Evolutionary conservation across 2,113 vertebrate species (phyloP), one percentile per base, ranked within the genome.

Genomic region (Trochalopteron elliotii): DNA sequence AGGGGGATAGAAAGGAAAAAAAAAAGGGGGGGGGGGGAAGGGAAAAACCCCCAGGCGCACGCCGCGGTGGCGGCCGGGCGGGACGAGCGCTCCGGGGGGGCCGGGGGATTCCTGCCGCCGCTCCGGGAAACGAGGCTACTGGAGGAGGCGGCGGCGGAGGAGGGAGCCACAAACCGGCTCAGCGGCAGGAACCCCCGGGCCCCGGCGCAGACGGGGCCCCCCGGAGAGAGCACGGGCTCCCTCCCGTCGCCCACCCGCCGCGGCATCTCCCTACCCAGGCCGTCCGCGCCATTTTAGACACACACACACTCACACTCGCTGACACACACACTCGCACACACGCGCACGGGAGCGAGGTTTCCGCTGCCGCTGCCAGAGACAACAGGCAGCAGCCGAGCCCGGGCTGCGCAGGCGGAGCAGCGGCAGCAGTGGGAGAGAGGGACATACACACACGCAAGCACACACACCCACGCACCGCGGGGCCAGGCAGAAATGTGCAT

Each of bases 231-330:
- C 52, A 31, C 16, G 52, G 65, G 57, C 86, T 79, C 61, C 56
- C 70, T 37, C 63, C 28, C 57, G 44, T 53, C 83, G 70, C 89
- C 94, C 91, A 76, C 68, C 91, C 89, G 87, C 89, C 87, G 52
- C 91, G 77, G 83, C 74, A 96, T 96, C 94, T 87, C 91, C 69
- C 83, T 67, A 20, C 50, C 31, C 53, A 40, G 72, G 47, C 79
- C 69, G 42, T 55, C 72, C 94, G 95, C 97, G 97, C 97, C 97
- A 97, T 97, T 97, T 97, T 97, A 97, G 83, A 87, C 59, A 35
- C 42, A 55, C 39, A 44, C 50, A 17, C 47, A 69, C 65, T 10
- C 53, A 9, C 18, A 9, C 30, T 17, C n/a, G 15, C 65, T 1
- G 40, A 14, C 59, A 11, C 39, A 8, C 47, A 16, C 57, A 12